These are phyloP conservation scores for Temnothorax rugatulus DNA, from an alignment of 2,888 invertebrate genomes.

Conservation along the genomic window DNA sequence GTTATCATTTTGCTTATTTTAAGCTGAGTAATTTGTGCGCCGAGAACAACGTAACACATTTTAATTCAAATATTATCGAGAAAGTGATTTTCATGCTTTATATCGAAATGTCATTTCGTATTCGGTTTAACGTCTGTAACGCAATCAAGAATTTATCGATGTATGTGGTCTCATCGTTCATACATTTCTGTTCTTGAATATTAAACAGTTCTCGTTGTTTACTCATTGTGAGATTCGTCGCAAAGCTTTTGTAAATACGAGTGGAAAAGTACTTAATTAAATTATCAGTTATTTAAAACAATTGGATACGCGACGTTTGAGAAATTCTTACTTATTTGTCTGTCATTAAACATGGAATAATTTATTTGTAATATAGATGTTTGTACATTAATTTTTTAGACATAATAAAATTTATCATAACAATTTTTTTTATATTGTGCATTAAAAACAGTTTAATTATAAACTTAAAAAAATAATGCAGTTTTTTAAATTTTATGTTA, in stretches of 20 bases:
- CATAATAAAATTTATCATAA: neutral
- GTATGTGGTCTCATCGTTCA: neutral
- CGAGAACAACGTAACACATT: neutral
- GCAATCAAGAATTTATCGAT: conserved; percentile 56
- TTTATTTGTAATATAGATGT: neutral
- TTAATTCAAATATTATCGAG: neutral
- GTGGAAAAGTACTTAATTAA: neutral
- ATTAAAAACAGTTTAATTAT: neutral
- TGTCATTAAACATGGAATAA: neutral
- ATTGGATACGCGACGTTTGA: neutral
- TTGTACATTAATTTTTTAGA: neutral
- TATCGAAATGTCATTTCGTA: neutral
- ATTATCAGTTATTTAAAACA: neutral
- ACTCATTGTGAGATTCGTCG: neutral
- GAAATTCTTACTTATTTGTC: neutral
- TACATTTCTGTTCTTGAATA: neutral
- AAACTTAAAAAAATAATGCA: neutral
- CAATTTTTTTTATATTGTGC: neutral
- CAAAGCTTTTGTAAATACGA: neutral
- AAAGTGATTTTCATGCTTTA: conserved; percentile 8
- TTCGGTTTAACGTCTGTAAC: neutral
- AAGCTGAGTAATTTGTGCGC: neutral
- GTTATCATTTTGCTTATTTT: neutral
- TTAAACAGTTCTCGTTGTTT: neutral
- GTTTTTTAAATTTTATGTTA: neutral